Evolutionary conservation across 2,113 vertebrate species (phyloP), one percentile per base, ranked within the genome.

Genomic region (Edolisoma coerulescens): DNA sequence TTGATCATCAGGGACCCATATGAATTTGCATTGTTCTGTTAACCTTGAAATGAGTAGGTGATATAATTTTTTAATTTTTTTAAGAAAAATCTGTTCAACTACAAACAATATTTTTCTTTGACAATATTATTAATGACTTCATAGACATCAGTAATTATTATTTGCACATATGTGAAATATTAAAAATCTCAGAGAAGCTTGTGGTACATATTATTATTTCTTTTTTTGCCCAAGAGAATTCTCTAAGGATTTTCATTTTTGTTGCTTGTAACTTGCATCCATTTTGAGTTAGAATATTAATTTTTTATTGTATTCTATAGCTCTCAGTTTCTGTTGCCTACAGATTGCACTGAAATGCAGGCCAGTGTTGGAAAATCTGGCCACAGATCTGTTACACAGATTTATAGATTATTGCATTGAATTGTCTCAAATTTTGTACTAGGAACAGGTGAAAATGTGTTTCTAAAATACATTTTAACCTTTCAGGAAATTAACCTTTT

Each of bases 11-110:
- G 65, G 61, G 64, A 96, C 61, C 65, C 10, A 52, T 93, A 84
- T 86, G 32, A 76, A 97, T 97, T 96, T 95, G 13, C 65, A 83
- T 95, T 94, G 88, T 32, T 92, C 75, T 94, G 88, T 96, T 97
- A 97, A 95, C 89, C 91, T 96, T 97, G 86, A 87, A 91, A 75
- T 87, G 70, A 91, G 22, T 86, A 59, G 37, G 23, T 90, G 78
- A 81, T 84, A 64, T 0, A 1, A n/a, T 76, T 87, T 68, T 60
- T 67, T 0, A n/a, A 6, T 27, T 92, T 83, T 57, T 94, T 22
- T 30, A 32, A 75, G 41, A 77, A 95, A 78, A 81, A 60, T 61
- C 15, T 44, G 3, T 60, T 91, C 41, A 71, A 76, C 26, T 39
- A 70, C 45, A 89, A 88, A 33, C 33, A 52, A 8, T 77, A 47